phyloP scores from a whole-genome alignment of 2,113 vertebrate genomes.

The Columba janthina region DNA sequence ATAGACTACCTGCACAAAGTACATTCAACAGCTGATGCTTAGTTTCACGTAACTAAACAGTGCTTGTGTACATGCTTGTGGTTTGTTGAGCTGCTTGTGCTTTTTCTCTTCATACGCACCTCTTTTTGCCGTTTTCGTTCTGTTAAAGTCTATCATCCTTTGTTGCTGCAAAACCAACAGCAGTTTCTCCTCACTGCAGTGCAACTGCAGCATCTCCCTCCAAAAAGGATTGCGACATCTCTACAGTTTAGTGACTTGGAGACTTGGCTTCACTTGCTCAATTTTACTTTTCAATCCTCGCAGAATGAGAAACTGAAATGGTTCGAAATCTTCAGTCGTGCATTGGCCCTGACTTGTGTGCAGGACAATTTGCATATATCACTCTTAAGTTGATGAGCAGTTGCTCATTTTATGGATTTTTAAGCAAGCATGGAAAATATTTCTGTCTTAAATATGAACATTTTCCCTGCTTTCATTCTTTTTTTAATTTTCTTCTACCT shows the following conservation, averaged over 20 bases:
- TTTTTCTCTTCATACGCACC: background rate
- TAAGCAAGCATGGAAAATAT: constrained; percentile 39
- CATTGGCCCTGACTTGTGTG: background rate
- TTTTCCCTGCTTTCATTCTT: background rate
- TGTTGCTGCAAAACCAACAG: background rate
- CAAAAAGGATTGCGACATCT: background rate
- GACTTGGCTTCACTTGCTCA: background rate
- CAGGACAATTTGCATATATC: background rate
- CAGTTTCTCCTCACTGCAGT: background rate
- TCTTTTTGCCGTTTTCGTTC: background rate
- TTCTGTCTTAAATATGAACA: constrained; percentile 24
- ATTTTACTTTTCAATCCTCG: background rate
- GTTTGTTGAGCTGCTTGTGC: background rate
- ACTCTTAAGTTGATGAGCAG: constrained; percentile 6
- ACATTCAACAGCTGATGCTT: background rate
- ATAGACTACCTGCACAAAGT: background rate
- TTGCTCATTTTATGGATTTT: constrained; percentile 36
- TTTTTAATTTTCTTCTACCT: background rate
- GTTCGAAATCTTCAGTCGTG: background rate
- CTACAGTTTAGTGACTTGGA: constrained; percentile 35
- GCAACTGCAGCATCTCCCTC: background rate
- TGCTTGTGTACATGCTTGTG: background rate
- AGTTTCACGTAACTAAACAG: background rate
- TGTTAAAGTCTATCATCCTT: background rate
- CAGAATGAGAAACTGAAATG: constrained; percentile 12